Percentiles rank a stretch among this genome's conserved stretches.
phyloP scores from a whole-genome alignment of 2,888 invertebrate genomes.

The Dromius quadrimaculatus region DNA sequence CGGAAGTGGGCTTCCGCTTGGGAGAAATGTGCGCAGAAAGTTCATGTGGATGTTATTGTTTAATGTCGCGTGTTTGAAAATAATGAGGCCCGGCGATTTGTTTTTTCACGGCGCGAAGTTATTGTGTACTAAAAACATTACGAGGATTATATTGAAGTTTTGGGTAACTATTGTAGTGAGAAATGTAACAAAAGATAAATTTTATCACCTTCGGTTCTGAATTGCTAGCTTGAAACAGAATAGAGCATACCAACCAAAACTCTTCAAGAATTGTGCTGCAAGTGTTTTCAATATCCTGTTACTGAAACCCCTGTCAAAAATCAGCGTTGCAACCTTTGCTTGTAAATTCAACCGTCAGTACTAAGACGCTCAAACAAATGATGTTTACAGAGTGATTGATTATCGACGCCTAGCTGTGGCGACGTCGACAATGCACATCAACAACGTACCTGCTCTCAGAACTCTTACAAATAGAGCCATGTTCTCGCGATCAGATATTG shows the following conservation, averaged over 20 bases:
- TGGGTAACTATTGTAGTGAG: background rate
- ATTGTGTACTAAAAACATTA: constrained; percentile 17
- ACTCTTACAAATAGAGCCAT: constrained; percentile 34
- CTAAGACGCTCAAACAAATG: constrained; percentile 39
- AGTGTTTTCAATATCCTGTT: too few relatives aligned
- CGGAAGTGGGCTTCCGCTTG: constrained; percentile 34
- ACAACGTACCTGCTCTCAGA: background rate
- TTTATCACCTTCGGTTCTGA: too few relatives aligned
- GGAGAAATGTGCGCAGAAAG: constrained; percentile 17
- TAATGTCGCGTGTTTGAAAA: constrained; percentile 34
- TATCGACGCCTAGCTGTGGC: constrained; percentile 40
- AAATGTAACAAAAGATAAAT: too few relatives aligned
- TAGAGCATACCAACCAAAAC: too few relatives aligned
- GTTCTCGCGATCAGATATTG: constrained; percentile 46
- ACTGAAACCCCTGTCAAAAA: too few relatives aligned
- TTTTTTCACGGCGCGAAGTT: constrained; percentile 8
- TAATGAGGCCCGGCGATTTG: constrained; percentile 15
- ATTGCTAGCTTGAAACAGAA: too few relatives aligned
- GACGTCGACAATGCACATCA: constrained; percentile 42
- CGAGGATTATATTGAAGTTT: constrained; percentile 1
- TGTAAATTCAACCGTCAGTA: constrained; percentile 45
- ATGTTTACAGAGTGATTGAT: constrained; percentile 51
- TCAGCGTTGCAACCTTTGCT: background rate
- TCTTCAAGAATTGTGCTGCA: too few relatives aligned
- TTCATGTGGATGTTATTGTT: constrained; percentile 33